A percentile compares a stretch with the other conserved stretches of the same genome.
These are phyloP conservation scores for Manis crassicaudata DNA, from an alignment of 2,797 vertebrate genomes.

Conservation along the genomic window DNA sequence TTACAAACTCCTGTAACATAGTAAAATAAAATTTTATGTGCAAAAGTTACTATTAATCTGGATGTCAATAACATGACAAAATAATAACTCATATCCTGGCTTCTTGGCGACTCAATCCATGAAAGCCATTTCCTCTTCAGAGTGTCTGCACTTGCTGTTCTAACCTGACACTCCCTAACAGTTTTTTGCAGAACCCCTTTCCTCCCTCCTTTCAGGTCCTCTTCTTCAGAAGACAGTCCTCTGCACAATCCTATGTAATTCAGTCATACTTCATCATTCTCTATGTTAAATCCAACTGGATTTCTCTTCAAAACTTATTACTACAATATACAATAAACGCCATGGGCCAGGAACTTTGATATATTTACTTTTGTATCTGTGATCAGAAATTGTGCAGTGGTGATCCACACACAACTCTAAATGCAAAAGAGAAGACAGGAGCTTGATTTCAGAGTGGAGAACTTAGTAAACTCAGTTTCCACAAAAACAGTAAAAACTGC, in stretches of 20 bases:
- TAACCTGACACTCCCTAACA: not conserved
- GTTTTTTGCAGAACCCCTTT: not conserved
- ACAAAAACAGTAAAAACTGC: not conserved
- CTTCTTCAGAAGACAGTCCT: not conserved
- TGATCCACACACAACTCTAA: not conserved
- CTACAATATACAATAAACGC: no score
- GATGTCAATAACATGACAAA: not conserved
- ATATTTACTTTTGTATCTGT: no score
- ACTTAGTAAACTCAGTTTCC: not conserved
- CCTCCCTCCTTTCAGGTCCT: not conserved
- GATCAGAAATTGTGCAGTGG: no score
- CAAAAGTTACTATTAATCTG: not conserved
- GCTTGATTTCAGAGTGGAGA: not conserved
- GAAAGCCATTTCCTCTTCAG: not conserved
- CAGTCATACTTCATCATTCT: not conserved
- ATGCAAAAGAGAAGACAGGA: not conserved
- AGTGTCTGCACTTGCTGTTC: not conserved
- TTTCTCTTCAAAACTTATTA: not conserved
- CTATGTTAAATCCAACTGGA: not conserved
- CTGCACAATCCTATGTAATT: not conserved
- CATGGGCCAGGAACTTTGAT: no score
- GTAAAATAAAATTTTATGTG: not conserved
- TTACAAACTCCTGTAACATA: not conserved
- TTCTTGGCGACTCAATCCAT: not conserved
- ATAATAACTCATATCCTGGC: not conserved